Percentiles rank a stretch among this genome's conserved stretches.
Conservation (phyloP, 2,888 invertebrate genomes). For the Apotomis capreana region DNA sequence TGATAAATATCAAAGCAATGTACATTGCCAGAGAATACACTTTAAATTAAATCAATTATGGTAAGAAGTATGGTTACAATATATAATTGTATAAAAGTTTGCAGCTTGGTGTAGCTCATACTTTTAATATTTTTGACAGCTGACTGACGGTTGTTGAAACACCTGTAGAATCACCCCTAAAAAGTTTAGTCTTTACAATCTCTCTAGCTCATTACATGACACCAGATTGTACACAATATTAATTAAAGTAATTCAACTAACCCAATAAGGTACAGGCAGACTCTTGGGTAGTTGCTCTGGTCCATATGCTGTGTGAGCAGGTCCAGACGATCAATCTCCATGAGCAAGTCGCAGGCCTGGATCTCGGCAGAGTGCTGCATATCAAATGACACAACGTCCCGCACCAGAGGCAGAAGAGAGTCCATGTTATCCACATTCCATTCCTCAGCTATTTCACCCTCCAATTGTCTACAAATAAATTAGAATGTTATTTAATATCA, state of each 20-base stretch:
- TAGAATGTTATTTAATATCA: not conserved
- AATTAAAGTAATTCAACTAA: conserved; percentile 48
- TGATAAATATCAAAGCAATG: no score
- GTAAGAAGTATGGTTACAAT: no score
- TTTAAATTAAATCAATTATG: no score
- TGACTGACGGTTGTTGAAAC: no score
- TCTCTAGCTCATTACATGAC: no score
- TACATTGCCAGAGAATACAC: no score
- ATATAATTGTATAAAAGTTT: no score
- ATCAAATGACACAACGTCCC: conserved; percentile 96
- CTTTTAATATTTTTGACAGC: no score
- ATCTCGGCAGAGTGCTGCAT: conserved; percentile 99
- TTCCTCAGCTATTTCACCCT: conserved; percentile 94
- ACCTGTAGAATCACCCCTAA: no score
- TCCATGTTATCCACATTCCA: conserved; percentile 86
- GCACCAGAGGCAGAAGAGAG: conserved; percentile 89
- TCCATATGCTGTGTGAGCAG: conserved; percentile 94
- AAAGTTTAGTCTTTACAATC: no score
- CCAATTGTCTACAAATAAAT: conserved; percentile 87
- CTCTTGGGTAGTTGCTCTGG: conserved; percentile 93
- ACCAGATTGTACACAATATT: no score
- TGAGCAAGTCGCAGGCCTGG: conserved; percentile 98
- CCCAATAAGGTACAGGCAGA: conserved; percentile 94
- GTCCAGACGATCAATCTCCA: conserved; percentile 97
- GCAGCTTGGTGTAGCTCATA: no score